phyloP scores from a whole-genome alignment of 2,113 vertebrate species.

The human (Homo sapiens) region DNA sequence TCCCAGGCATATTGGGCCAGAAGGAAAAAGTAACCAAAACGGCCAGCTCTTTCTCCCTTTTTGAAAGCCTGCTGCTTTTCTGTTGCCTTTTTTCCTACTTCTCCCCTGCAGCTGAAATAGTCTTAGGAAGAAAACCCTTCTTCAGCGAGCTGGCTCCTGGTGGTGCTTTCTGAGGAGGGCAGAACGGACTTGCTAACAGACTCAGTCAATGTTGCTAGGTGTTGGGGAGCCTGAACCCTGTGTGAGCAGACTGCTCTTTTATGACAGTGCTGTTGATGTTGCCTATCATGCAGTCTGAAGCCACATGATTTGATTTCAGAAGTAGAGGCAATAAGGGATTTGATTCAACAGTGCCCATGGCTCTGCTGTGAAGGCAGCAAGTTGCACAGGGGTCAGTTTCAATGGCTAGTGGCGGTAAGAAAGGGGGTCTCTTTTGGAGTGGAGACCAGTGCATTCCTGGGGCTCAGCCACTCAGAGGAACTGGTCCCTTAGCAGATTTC shows the following conservation, averaged over 20 bases:
- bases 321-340: background rate
- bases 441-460: background rate
- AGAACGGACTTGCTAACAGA: background rate
- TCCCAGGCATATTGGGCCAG: background rate
- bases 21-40: background rate
- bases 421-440: background rate
- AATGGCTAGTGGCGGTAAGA: background rate
- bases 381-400: background rate
- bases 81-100: background rate
- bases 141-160: background rate
- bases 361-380: background rate
- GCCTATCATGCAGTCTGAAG: background rate
- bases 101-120: background rate
- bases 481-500: background rate
- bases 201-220: background rate
- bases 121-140: background rate
- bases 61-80: background rate
- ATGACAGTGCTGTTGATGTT: background rate
- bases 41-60: background rate
- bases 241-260: background rate
- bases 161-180: background rate
- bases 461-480: background rate
- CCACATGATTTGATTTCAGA: background rate
- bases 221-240: background rate
- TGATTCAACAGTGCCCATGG: background rate